Evolutionary conservation across 2,113 vertebrate species (phyloP), one percentile per base, ranked within the genome.

Genomic region (Tapirus terrestris): DNA sequence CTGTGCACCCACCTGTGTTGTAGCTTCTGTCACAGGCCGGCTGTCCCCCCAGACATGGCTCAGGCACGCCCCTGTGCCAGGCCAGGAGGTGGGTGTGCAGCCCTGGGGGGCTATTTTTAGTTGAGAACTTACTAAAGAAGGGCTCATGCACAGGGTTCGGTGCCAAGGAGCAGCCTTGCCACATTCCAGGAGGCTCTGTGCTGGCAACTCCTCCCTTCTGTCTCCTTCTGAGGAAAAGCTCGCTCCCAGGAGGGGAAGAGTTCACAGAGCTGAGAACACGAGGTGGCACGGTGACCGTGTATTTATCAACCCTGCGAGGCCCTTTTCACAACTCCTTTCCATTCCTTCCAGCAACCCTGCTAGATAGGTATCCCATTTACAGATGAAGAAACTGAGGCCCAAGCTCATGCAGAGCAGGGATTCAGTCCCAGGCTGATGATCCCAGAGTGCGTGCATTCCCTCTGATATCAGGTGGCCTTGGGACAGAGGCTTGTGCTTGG

Each of bases 1-100:
- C 95, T 85, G 76, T 76, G 76, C 25, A 0, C 93, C 39, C 61
- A 79, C 91, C 79, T 73, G 77, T 96, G 93, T 96, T 81, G 48
- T 90, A 96, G 96, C 93, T 90, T 98, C 87, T 98, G 83, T 98
- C 97, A 94, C 93, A 85, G 97, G 91, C 95, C 79, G 93, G 65
- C 72, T 68, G 73, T 56, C 21, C 36, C 80, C 39, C n/a, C 2
- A 60, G 86, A 43, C 0, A 31, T 43, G 81, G 81, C 39, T 90
- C 80, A 68, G 56, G 48, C 45, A 20, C 0, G 16, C 70, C 18
- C 70, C 23, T 5, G 45, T 61, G 75, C 70, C 72, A 48, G 39
- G 96, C 43, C 0, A 27, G 82, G 87, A 83, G 61, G 89, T 76
- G 88, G 80, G 81, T 94, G 95, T 94, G 75, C 76, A 88, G 88